Conservation (phyloP, 2,888 invertebrate species). For the Gymnoscelis rufifasciata region DNA sequence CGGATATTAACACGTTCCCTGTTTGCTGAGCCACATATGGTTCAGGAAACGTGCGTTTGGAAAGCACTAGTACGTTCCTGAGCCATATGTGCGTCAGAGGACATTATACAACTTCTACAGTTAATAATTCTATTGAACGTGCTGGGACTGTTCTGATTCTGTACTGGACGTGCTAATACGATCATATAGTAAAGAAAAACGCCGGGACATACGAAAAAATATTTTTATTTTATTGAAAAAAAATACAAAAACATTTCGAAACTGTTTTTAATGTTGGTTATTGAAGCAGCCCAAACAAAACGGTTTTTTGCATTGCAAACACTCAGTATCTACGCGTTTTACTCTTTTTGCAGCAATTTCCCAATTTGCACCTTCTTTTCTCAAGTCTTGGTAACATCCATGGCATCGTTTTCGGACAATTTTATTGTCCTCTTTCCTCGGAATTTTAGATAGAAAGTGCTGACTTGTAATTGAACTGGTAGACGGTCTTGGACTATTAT, state of each 20-base stretch:
- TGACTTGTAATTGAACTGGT: conserved; percentile 22
- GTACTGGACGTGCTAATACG: background rate
- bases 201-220: background rate
- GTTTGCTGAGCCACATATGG: conserved; percentile 2
- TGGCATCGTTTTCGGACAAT: conserved; percentile 24
- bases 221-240: background rate
- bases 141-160: background rate
- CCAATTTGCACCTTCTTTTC: background rate
- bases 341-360: conserved; percentile 23
- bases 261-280: background rate
- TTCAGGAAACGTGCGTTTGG: conserved; percentile 20
- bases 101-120: background rate
- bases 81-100: background rate
- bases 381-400: conserved; percentile 20
- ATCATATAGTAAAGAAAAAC: background rate
- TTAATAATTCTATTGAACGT: background rate
- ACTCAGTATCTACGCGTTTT: conserved; percentile 26
- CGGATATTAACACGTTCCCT: background rate
- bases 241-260: no score
- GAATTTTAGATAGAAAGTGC: conserved; percentile 23
- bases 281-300: conserved; percentile 18
- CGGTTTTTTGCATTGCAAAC: conserved; percentile 27
- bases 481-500: conserved; percentile 22
- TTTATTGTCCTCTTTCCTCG: conserved; percentile 23
- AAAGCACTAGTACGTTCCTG: background rate